Percentiles rank a stretch among this genome's conserved stretches.
These are phyloP conservation scores for Eumeta japonica DNA, from an alignment of 1,140 invertebrate genomes.

Conservation along the genomic window DNA sequence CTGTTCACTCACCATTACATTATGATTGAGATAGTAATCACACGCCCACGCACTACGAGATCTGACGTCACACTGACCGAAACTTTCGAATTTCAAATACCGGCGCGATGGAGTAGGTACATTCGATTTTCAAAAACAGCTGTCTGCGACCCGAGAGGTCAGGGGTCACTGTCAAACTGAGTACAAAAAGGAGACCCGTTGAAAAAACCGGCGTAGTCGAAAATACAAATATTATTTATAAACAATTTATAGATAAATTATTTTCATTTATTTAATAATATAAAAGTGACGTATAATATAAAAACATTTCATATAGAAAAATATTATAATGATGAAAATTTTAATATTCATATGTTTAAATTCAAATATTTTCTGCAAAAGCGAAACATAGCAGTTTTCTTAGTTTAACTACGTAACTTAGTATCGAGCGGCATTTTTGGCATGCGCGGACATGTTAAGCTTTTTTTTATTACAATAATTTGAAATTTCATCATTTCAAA, in stretches of 20 bases:
- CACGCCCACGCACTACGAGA: constrained; percentile 28
- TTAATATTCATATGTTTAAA: no score
- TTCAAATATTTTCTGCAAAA: no score
- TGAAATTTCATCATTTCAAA: no score
- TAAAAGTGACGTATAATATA: constrained; percentile 13
- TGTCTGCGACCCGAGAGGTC: constrained; percentile 13
- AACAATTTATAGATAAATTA: constrained; percentile 11
- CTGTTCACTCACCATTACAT: constrained; percentile 46
- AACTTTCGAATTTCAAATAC: constrained; percentile 22
- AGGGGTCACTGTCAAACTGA: constrained; percentile 20
- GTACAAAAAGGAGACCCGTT: constrained; percentile 2
- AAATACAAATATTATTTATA: constrained; percentile 2
- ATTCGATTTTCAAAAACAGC: constrained; percentile 49
- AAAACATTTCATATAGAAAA: constrained; percentile 24
- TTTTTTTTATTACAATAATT: no score
- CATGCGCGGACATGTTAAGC: no score
- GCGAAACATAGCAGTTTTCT: no score
- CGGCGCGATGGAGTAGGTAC: constrained; percentile 17
- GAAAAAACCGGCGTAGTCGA: not conserved
- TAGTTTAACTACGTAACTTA: no score
- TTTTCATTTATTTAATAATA: constrained; percentile 27
- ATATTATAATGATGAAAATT: constrained; percentile 5
- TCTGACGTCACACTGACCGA: constrained; percentile 37
- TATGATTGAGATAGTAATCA: constrained; percentile 26
- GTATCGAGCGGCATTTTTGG: no score